Percentiles rank a stretch among this genome's conserved stretches.
Evolutionary conservation across 2,888 invertebrate species (phyloP).

Genomic region (Eupithecia tripunctaria): DNA sequence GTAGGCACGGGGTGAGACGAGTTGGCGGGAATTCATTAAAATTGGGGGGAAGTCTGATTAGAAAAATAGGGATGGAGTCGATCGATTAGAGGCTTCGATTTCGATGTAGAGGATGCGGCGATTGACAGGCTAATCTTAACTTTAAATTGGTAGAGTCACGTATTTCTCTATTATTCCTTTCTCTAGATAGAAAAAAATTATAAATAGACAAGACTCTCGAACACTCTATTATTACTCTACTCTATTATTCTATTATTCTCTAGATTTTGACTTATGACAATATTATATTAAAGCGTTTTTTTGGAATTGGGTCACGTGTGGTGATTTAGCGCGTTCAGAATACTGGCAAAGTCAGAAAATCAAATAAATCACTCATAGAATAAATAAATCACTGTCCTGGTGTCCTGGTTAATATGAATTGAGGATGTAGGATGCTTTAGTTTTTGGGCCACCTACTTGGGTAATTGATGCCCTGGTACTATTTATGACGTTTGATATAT

Average conservation of each 20-base stretch:
- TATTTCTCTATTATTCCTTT: too few relatives aligned
- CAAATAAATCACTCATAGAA: too few relatives aligned
- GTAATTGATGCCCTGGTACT: background rate
- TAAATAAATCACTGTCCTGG: constrained; percentile 50
- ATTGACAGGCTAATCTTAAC: background rate
- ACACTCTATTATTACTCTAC: too few relatives aligned
- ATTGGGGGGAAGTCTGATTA: background rate
- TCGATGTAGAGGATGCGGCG: background rate
- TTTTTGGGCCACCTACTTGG: constrained; percentile 16
- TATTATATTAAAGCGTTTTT: too few relatives aligned
- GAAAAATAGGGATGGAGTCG: constrained; percentile 1
- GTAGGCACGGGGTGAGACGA: constrained; percentile 29
- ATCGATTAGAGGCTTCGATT: background rate
- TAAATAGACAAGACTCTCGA: too few relatives aligned
- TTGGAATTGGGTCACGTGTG: too few relatives aligned
- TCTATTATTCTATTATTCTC: too few relatives aligned
- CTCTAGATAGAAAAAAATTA: too few relatives aligned
- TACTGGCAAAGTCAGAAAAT: too few relatives aligned
- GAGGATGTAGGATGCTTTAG: constrained; percentile 1
- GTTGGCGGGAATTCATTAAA: constrained; percentile 43
- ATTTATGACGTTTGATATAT: background rate
- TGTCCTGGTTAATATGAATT: constrained; percentile 53
- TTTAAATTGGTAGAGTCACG: background rate
- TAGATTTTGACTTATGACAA: too few relatives aligned
- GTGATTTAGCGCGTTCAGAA: too few relatives aligned